Conservation (phyloP, 2,797 vertebrate species). For the Falco naumanni region DNA sequence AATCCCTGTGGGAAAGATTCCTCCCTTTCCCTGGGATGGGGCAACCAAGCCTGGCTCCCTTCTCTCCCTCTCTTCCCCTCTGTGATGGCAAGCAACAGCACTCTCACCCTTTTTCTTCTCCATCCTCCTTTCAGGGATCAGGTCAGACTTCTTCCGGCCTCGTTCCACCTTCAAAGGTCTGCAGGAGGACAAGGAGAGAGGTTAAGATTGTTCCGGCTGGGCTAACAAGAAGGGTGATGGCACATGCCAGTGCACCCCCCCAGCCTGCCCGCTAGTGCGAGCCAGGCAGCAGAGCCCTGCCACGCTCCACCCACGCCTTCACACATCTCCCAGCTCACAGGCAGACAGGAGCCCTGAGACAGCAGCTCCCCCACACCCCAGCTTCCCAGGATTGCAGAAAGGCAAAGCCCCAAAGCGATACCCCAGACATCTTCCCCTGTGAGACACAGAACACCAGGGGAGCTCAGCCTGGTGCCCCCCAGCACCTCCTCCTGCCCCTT, state of each 20-base stretch:
- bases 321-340: not conserved
- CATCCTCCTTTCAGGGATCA: slow-evolving; percentile 82
- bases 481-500: not conserved
- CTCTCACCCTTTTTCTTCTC: slow-evolving; percentile 93
- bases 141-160: slow-evolving; percentile 86
- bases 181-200: not conserved
- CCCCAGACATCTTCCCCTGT: not conserved
- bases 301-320: not conserved
- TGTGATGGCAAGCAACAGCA: fast-evolving
- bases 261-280: fast-evolving
- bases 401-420: not conserved
- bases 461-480: not conserved
- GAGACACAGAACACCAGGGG: not conserved
- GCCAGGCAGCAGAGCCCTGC: not conserved
- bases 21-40: not conserved
- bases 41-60: not conserved
- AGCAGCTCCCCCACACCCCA: not conserved
- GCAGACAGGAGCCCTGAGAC: not conserved
- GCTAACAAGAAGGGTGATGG: not conserved
- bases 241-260: fast-evolving
- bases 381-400: not conserved
- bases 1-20: not conserved
- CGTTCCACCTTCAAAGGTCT: slow-evolving; percentile 88
- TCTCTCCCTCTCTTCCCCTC: not conserved
- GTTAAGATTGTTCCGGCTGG: not conserved